Conservation (phyloP, 1,140 invertebrate genomes). For the Drosophila paulistorum region DNA sequence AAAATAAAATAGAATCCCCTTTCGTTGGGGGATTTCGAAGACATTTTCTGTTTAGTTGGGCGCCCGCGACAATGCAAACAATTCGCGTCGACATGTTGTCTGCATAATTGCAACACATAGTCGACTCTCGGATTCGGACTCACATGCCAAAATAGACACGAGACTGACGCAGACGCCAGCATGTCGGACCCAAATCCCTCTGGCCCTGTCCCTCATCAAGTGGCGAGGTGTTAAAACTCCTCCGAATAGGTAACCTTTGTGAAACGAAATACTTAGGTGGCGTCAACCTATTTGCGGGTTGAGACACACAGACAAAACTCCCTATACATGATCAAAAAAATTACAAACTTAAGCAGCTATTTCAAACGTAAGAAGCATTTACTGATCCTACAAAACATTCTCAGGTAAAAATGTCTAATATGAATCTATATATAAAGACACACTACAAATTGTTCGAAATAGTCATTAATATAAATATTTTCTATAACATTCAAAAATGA, state of each 20-base stretch:
- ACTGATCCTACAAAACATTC: no score
- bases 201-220: not conserved
- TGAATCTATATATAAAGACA: no score
- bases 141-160: constrained; percentile 23
- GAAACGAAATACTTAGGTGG: constrained; percentile 73
- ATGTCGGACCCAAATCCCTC: constrained; percentile 45
- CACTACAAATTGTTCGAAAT: no score
- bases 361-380: no score
- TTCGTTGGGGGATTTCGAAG: not conserved
- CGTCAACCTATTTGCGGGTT: constrained; percentile 68
- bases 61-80: constrained; percentile 66
- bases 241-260: constrained; percentile 68
- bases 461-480: no score
- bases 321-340: no score
- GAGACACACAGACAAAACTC: constrained; percentile 17
- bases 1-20: not conserved
- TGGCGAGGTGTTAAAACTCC: constrained; percentile 65
- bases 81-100: constrained; percentile 81
- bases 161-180: constrained; percentile 75
- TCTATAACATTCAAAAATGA: no score
- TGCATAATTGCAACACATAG: constrained; percentile 79
- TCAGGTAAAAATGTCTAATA: no score
- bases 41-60: constrained; percentile 13
- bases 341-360: no score
- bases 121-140: constrained; percentile 35